These are phyloP conservation scores for Micrasema minimum DNA, from an alignment of 1,140 invertebrate species.

Conservation along the genomic window DNA sequence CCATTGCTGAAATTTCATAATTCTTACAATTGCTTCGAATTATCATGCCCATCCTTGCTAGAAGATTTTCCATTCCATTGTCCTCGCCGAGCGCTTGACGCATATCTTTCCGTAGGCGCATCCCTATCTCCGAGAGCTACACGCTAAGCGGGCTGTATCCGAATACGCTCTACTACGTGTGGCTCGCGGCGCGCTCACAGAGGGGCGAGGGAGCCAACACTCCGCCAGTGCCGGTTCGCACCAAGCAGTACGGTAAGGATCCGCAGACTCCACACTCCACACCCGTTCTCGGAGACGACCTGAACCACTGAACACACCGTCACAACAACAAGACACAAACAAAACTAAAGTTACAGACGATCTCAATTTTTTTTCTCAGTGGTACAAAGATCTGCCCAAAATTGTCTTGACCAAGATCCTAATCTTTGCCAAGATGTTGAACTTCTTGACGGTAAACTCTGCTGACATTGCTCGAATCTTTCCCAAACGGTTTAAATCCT, in stretches of 20 bases:
- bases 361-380: background rate
- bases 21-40: no score
- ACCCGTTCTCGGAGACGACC: no score
- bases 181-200: constrained; percentile 91
- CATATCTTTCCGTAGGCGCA: constrained; percentile 68
- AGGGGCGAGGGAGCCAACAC: constrained; percentile 94
- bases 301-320: background rate
- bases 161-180: constrained; percentile 95
- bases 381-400: no score
- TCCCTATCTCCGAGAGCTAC: constrained; percentile 85
- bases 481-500: no score
- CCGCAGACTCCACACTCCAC: constrained; percentile 1
- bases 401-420: no score
- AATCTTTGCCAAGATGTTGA: no score
- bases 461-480: no score
- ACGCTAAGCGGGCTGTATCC: constrained; percentile 89
- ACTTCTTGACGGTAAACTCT: no score
- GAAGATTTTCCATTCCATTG: no score
- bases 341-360: background rate
- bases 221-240: constrained; percentile 92
- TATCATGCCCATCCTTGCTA: no score
- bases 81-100: no score
- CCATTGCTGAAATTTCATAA: no score
- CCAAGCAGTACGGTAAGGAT: constrained; percentile 96
- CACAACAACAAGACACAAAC: background rate